Percentiles rank a stretch among this genome's conserved stretches.
Conservation (phyloP, 2,797 vertebrate genomes). For the Lagorchestes hirsutus region DNA sequence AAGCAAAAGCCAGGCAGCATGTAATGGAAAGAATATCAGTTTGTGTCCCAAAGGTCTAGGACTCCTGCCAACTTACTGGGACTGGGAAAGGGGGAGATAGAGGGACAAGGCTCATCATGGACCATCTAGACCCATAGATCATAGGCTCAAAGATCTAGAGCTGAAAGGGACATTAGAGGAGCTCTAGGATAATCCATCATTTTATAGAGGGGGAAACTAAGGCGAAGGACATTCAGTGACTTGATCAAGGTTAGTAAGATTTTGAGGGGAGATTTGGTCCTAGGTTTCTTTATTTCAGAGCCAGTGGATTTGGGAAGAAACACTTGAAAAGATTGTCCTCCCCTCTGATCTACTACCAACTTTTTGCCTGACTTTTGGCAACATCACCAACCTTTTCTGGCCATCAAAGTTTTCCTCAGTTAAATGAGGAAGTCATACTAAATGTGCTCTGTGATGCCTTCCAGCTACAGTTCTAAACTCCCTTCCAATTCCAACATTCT, state of each 20-base stretch:
- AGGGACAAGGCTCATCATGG: not conserved
- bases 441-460: not conserved
- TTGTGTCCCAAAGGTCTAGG: not conserved
- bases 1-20: not conserved
- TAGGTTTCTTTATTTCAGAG: not conserved
- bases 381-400: not conserved
- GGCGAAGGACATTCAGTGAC: not conserved
- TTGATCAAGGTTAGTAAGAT: not conserved
- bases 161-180: not conserved
- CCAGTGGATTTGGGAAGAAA: not conserved
- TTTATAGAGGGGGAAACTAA: not conserved
- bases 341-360: not conserved
- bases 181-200: not conserved
- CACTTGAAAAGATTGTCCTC: not conserved
- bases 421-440: not conserved
- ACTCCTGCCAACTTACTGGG: not conserved
- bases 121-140: not conserved
- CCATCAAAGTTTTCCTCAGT: not conserved
- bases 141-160: not conserved
- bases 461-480: not conserved
- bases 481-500: not conserved
- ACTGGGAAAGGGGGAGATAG: not conserved
- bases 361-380: not conserved
- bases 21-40: not conserved
- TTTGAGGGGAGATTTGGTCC: not conserved